Conservation (phyloP, 2,888 invertebrate species). For the Cartodere bifasciata region DNA sequence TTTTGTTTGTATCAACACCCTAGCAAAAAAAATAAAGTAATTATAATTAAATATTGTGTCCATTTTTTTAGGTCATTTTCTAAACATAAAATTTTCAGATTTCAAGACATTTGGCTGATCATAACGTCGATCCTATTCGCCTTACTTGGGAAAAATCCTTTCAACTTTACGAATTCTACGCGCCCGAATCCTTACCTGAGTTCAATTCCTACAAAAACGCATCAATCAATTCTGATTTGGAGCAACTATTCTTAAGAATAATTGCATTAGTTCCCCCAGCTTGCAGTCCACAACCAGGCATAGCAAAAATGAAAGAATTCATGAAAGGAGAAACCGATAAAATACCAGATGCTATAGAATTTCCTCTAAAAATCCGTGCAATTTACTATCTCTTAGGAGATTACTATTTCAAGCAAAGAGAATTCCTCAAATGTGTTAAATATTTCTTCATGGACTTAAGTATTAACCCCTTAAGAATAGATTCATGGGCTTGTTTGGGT, state of each 20-base stretch:
- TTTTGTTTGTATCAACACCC: constrained; percentile 81
- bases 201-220: constrained; percentile 63
- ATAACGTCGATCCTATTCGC: constrained; percentile 55
- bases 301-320: constrained; percentile 51
- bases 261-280: constrained; percentile 54
- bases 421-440: constrained; percentile 55
- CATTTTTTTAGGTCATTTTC: not conserved
- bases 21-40: constrained; percentile 51
- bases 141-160: constrained; percentile 64
- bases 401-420: constrained; percentile 81
- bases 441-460: constrained; percentile 77
- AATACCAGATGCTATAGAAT: constrained; percentile 27
- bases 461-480: constrained; percentile 64
- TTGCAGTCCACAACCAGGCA: constrained; percentile 49
- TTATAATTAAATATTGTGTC: constrained; percentile 5
- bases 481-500: constrained; percentile 89
- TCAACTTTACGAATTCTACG: constrained; percentile 68
- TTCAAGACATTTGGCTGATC: constrained; percentile 56
- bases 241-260: constrained; percentile 59
- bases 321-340: constrained; percentile 43
- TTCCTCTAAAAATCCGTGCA: constrained; percentile 40
- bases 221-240: constrained; percentile 73
- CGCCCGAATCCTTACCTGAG: constrained; percentile 66
- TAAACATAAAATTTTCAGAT: constrained; percentile 26
- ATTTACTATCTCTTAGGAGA: constrained; percentile 88